A percentile compares a stretch with the other conserved stretches of the same genome.
Evolutionary conservation across 92 coral and sea anemone genomes (phyloP).

Genomic region (Porites rus): DNA sequence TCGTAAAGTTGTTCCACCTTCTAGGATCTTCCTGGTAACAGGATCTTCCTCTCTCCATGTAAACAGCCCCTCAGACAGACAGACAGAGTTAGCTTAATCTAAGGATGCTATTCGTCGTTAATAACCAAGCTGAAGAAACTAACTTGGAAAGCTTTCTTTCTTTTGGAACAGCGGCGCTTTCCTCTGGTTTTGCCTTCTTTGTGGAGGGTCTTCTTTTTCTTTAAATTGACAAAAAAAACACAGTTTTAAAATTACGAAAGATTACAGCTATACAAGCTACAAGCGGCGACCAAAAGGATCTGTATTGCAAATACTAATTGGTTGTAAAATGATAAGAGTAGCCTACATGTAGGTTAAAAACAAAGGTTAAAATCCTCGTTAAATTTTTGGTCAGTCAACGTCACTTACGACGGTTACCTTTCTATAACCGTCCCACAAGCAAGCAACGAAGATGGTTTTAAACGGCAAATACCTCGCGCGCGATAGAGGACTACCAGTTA

Average conservation of each 20-base stretch:
- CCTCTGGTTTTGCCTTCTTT: conserved; percentile 54
- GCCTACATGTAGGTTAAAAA: background rate
- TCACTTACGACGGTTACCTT: too few relatives aligned
- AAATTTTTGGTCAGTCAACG: too few relatives aligned
- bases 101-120: too few relatives aligned
- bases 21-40: too few relatives aligned
- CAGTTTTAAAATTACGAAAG: background rate
- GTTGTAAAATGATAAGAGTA: background rate
- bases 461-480: too few relatives aligned
- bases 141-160: conserved; percentile 60
- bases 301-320: background rate
- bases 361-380: too few relatives aligned
- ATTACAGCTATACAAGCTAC: background rate
- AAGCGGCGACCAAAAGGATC: background rate
- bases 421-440: too few relatives aligned
- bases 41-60: too few relatives aligned
- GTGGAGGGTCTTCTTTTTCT: conserved; percentile 46
- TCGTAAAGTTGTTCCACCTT: too few relatives aligned
- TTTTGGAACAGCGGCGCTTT: conserved; percentile 21
- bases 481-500: background rate
- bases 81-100: background rate
- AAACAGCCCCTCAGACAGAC: background rate
- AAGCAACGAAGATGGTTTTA: too few relatives aligned
- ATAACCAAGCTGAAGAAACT: background rate
- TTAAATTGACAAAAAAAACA: background rate